Evolutionary conservation across 1,140 invertebrate genomes (phyloP).

Genomic region (Drosophila biarmipes): DNA sequence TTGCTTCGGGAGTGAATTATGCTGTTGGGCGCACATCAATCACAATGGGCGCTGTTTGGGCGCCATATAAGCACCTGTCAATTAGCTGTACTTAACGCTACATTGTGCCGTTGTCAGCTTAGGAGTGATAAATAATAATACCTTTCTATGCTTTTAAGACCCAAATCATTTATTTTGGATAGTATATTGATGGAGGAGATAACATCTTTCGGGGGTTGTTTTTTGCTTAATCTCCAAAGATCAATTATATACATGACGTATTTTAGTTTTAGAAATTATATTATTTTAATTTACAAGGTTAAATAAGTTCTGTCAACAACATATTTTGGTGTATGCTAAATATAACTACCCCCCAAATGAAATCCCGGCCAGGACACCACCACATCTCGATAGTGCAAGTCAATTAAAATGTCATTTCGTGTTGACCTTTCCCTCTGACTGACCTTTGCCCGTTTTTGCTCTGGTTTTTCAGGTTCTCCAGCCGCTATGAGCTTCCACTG

Average conservation of each 20-base stretch:
- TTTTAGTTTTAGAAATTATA: too few relatives aligned
- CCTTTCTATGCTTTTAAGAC: neutral
- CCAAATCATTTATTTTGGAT: neutral
- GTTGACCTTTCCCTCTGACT: constrained; percentile 1
- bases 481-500: constrained; percentile 96
- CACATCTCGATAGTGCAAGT: constrained; percentile 5
- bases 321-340: neutral
- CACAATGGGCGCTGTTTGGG: constrained; percentile 28
- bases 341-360: neutral
- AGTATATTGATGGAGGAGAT: neutral
- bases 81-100: constrained; percentile 31
- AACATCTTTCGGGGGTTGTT: neutral
- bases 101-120: constrained; percentile 10
- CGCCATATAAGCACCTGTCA: constrained; percentile 36
- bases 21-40: constrained; percentile 35
- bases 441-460: constrained; percentile 37
- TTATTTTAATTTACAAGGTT: neutral
- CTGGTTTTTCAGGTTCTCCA: constrained; percentile 95
- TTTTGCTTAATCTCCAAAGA: neutral
- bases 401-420: constrained; percentile 61
- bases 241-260: neutral
- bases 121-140: constrained; percentile 32
- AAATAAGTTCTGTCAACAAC: neutral
- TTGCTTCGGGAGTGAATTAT: constrained; percentile 29
- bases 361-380: neutral